phyloP scores from a whole-genome alignment of 2,888 invertebrate genomes.

The Cinara cedri region DNA sequence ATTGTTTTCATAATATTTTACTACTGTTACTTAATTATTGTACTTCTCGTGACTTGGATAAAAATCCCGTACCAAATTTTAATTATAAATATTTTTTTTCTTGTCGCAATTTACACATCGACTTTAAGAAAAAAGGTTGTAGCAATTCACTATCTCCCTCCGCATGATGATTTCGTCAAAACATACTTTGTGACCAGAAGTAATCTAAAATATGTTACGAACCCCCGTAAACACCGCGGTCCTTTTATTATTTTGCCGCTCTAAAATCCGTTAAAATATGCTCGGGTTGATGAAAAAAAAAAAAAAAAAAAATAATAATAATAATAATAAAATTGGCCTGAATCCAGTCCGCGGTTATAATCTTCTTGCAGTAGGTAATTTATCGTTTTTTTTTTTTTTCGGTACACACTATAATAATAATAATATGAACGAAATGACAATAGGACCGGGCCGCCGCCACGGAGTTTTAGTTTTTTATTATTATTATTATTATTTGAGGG shows the following conservation, averaged over 20 bases:
- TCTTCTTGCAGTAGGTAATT: constrained; percentile 48
- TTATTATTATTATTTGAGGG: constrained; percentile 40
- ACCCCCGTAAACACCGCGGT: neutral
- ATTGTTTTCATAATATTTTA: no score
- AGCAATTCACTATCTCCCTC: neutral
- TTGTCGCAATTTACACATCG: no score
- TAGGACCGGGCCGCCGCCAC: constrained; percentile 23
- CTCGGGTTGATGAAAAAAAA: constrained; percentile 37
- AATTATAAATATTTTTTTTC: no score
- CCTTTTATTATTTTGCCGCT: neutral
- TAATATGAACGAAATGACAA: constrained; percentile 53
- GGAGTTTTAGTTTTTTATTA: constrained; percentile 44
- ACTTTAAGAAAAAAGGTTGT: no score
- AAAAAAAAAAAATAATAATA: constrained; percentile 1
- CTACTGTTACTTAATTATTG: no score
- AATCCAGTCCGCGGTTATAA: constrained; percentile 46
- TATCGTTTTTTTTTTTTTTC: constrained; percentile 33
- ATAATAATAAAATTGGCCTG: constrained; percentile 39
- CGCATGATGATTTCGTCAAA: no score
- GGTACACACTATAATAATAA: neutral
- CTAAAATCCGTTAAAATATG: constrained; percentile 50
- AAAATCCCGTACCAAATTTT: no score
- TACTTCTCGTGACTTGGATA: no score
- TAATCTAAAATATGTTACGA: no score
- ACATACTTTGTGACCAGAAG: constrained; percentile 9